These are phyloP conservation scores for Heliocidaris erythrogramma DNA, from an alignment of 35 echinoderm and acorn worm genomes.

Conservation along the genomic window DNA sequence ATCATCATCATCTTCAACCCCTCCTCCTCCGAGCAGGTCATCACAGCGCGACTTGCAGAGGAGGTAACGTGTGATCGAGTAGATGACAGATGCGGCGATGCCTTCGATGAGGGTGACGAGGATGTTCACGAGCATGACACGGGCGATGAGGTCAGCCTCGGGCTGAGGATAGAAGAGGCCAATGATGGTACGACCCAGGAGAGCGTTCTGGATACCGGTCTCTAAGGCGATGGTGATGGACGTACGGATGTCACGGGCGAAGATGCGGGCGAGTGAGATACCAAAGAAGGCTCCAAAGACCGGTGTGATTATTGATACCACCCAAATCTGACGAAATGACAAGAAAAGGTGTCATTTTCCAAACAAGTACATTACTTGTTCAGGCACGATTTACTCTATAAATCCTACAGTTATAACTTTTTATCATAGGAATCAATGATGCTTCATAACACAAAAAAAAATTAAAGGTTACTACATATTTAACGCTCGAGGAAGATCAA, in stretches of 20 bases:
- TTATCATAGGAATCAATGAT: no score
- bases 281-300: constrained; percentile 65
- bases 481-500: no score
- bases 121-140: constrained; percentile 51
- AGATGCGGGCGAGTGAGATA: constrained; percentile 61
- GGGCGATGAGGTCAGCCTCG: constrained; percentile 70
- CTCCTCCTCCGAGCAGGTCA: neutral
- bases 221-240: constrained; percentile 83
- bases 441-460: no score
- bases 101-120: constrained; percentile 65
- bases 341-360: neutral
- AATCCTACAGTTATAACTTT: no score
- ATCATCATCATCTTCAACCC: neutral
- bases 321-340: constrained; percentile 48
- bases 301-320: constrained; percentile 39
- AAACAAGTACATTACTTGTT: neutral
- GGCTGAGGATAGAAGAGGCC: constrained; percentile 74
- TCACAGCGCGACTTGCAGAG: constrained; percentile 4
- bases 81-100: constrained; percentile 34
- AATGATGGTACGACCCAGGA: constrained; percentile 63
- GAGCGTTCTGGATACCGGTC: constrained; percentile 82
- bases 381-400: neutral
- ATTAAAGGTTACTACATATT: no score
- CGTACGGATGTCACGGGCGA: constrained; percentile 62
- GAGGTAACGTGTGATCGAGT: constrained; percentile 37